Base-by-base conservation (phyloP, 2,113 vertebrate species). In the Tylochromis polylepis region DNA sequence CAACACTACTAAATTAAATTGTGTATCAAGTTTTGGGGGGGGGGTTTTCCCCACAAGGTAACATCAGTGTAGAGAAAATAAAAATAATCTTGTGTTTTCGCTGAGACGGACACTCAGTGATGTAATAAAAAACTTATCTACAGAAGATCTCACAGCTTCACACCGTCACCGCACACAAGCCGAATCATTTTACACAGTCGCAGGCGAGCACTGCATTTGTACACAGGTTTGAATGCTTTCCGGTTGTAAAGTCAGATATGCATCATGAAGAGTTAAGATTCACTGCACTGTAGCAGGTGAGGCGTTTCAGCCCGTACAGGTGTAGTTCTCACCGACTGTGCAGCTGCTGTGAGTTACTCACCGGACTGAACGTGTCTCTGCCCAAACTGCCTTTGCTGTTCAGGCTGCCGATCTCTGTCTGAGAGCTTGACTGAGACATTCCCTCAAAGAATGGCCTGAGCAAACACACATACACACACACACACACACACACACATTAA, bases 361-460 rank as follows among this genome's bases (percentile, higher is more conserved):
- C 97, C 5, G 97, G 97, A 56, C 97, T 97, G 95, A 96, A 96
- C 36, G 95, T 87, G 82, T 98, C 98, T 78, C 97, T 95, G 34
- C 96, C 96, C 55, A 97, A 91, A 88, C 98, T 98, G 85, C 97
- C 97, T 95, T 97, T 98, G 93, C 98, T 98, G 96, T 98, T 98
- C 90, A 98, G 95, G 83, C 98, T 98, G 91, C 97, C 97, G 22
- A 98, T 97, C 96, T 98, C 97, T 0, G 98, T 98, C 96, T 98
- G 98, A 1, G 97, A 98, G 93, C 98, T 98, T 72, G 98, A 98
- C 96, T 98, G 97, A 2, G 98, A 98, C 96, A 98, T 97, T 5
- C 97, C 98, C 92, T 98, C 97, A 22, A 98, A 98, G 95, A 98
- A 98, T 1, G 97, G 98, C 95, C 98, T 98, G 88, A 20, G 86